These are phyloP conservation scores for Pangasius larnaudii DNA, from an alignment of 2,797 vertebrate species.

Conservation along the genomic window DNA sequence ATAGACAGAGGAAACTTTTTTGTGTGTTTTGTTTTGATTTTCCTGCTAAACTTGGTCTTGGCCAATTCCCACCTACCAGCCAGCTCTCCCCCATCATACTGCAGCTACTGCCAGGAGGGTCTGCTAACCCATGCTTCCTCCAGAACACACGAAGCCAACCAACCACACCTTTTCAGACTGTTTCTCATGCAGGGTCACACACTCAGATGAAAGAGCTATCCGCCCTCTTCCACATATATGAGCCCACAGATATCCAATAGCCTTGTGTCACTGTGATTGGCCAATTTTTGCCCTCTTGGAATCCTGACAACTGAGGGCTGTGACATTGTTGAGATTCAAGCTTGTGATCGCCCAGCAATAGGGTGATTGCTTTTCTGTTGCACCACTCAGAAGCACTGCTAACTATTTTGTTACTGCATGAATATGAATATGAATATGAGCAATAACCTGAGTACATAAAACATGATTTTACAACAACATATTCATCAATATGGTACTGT, in stretches of 20 bases:
- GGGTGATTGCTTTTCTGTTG: neutral
- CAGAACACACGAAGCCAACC: neutral
- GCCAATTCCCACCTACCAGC: neutral
- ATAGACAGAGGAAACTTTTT: neutral
- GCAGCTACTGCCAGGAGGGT: neutral
- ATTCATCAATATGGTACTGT: neutral
- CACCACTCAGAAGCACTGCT: neutral
- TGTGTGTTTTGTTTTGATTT: neutral
- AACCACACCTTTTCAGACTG: neutral
- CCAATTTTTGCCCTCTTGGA: neutral
- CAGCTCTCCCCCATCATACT: neutral
- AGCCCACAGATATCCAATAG: neutral
- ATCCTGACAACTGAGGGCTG: neutral
- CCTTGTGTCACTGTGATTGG: neutral
- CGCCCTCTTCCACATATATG: neutral
- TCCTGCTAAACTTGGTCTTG: neutral
- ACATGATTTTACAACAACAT: neutral
- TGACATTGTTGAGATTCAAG: neutral
- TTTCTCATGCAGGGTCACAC: neutral
- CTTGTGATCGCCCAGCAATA: neutral
- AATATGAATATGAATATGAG: neutral
- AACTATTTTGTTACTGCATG: neutral
- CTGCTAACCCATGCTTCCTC: neutral
- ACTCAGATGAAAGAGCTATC: neutral
- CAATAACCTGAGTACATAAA: neutral